Conservation (phyloP, 2,797 vertebrate species). For the Cirrhinus molitorella region DNA sequence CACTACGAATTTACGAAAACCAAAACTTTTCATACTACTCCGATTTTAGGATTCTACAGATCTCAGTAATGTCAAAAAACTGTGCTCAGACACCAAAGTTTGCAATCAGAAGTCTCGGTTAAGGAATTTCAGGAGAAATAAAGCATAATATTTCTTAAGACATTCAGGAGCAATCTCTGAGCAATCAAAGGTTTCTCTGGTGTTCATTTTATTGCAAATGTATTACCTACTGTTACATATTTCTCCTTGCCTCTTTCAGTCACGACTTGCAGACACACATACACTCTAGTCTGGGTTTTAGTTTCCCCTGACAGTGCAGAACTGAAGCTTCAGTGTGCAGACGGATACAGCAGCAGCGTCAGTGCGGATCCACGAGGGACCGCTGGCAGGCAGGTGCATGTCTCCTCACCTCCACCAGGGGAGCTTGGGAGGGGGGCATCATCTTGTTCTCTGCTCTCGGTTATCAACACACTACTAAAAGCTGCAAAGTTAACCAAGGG, state of each 20-base stretch:
- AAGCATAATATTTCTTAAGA: background rate
- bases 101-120: background rate
- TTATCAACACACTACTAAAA: slow-evolving; percentile 55
- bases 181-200: slow-evolving; percentile 13
- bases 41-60: no score
- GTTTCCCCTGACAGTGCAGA: slow-evolving; percentile 71
- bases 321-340: slow-evolving; percentile 62
- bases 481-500: slow-evolving; percentile 64
- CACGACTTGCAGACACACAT: slow-evolving; percentile 31
- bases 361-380: slow-evolving; percentile 35
- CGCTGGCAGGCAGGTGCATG: slow-evolving; percentile 24
- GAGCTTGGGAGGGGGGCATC: slow-evolving; percentile 45
- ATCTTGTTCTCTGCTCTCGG: slow-evolving; percentile 62
- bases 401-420: slow-evolving; percentile 53
- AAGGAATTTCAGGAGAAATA: background rate
- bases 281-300: slow-evolving; percentile 43
- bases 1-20: slow-evolving; percentile 10
- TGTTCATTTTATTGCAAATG: slow-evolving; percentile 13
- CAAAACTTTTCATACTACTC: background rate
- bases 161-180: background rate
- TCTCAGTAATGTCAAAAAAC: background rate
- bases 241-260: slow-evolving; percentile 22
- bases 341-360: slow-evolving; percentile 42
- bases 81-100: no score
- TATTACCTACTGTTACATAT: slow-evolving; percentile 4